Evolutionary conservation across 2,888 invertebrate species (phyloP).

Genomic region (Cremastinae sp.): DNA sequence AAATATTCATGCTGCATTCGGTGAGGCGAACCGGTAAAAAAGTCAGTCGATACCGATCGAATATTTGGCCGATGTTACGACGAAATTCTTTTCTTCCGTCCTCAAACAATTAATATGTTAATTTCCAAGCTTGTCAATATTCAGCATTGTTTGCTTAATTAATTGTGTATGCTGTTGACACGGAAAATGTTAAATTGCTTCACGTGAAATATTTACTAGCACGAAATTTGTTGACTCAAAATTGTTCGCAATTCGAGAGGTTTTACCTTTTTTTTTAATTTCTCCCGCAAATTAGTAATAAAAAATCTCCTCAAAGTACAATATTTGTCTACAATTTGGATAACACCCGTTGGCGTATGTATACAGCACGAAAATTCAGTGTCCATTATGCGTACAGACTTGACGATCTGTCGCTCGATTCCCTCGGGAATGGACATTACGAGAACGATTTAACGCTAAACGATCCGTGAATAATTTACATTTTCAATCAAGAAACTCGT

Average conservation of each 20-base stretch:
- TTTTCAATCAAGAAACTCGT: conserved; percentile 35
- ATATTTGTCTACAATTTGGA: not conserved
- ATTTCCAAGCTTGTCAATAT: no score
- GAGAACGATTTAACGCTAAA: conserved; percentile 43
- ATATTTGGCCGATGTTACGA: conserved; percentile 15
- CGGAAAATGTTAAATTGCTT: not conserved
- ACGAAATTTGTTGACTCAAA: no score
- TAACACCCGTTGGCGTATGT: not conserved
- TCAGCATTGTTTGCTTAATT: conserved; percentile 3
- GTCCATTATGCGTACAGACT: not conserved
- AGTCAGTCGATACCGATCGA: not conserved
- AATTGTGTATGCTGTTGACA: conserved; percentile 7
- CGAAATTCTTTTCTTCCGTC: not conserved
- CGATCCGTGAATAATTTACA: conserved; percentile 50
- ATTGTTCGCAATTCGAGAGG: no score
- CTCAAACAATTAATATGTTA: no score
- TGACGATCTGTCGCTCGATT: conserved; percentile 24
- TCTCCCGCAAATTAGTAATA: no score
- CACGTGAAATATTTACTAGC: no score
- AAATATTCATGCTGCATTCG: conserved; percentile 31
- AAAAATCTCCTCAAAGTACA: no score
- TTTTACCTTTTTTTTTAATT: no score
- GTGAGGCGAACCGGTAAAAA: conserved; percentile 9
- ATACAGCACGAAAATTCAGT: not conserved
- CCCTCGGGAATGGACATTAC: conserved; percentile 1